Evolutionary conservation across 2,888 invertebrate species (phyloP).

Genomic region (Dicyrtomina minuta): DNA sequence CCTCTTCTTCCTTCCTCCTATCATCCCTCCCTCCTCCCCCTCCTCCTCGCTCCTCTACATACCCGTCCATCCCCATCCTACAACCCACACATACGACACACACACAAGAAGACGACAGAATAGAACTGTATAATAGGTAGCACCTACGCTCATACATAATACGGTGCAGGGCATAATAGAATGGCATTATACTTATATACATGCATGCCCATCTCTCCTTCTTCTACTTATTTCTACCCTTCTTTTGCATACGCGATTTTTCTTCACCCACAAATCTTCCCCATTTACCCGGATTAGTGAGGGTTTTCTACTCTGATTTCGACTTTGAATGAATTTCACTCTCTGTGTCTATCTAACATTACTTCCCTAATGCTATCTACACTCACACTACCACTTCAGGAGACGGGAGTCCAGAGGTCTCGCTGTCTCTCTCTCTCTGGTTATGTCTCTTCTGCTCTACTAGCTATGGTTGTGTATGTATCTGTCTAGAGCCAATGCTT

Average conservation of each 20-base stretch:
- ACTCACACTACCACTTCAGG: too few relatives aligned
- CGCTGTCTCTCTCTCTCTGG: not conserved
- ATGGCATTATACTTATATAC: too few relatives aligned
- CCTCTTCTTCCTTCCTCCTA: not conserved
- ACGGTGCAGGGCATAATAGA: too few relatives aligned
- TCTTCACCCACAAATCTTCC: slow-evolving; percentile 30
- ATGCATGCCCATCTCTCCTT: not conserved
- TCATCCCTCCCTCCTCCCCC: not conserved
- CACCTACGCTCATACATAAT: too few relatives aligned
- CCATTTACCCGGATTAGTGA: slow-evolving; percentile 32
- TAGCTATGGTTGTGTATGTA: not conserved
- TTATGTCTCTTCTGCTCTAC: not conserved
- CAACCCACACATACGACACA: not conserved
- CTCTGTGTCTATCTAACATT: slow-evolving; percentile 11
- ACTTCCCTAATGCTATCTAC: not conserved
- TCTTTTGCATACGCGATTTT: slow-evolving; percentile 31
- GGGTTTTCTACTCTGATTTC: slow-evolving; percentile 31
- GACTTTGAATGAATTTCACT: slow-evolving; percentile 28
- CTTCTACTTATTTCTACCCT: not conserved
- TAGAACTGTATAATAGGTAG: too few relatives aligned
- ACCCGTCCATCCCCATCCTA: not conserved
- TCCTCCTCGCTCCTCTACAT: slow-evolving; percentile 4
- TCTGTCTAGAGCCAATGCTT: not conserved
- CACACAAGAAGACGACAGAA: too few relatives aligned
- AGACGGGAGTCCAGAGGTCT: not conserved